Conservation (phyloP, 2,797 vertebrate genomes). For the Sebastes diploproa region DNA sequence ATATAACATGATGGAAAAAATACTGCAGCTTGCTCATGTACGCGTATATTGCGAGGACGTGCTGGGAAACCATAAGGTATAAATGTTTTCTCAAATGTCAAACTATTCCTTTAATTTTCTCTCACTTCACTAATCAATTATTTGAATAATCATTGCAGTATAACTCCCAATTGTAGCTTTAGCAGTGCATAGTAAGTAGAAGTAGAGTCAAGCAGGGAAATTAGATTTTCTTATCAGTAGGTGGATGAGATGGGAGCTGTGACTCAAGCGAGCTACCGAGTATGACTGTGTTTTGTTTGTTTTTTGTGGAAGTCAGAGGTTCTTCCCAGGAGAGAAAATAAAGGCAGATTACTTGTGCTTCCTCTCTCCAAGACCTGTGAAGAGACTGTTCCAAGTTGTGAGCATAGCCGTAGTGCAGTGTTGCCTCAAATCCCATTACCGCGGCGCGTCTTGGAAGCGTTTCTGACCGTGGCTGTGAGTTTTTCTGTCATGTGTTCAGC, state of each 20-base stretch:
- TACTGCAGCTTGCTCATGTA: no score
- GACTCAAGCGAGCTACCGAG: neutral
- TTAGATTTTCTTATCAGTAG: neutral
- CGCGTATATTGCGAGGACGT: no score
- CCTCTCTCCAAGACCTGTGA: constrained; percentile 36
- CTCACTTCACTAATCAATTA: neutral
- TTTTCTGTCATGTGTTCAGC: constrained; percentile 28
- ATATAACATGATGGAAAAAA: no score
- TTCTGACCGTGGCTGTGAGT: constrained; percentile 28
- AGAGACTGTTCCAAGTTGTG: constrained; percentile 49
- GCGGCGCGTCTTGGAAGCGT: constrained; percentile 30
- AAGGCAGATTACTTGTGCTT: constrained; percentile 41
- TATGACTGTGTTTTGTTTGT: constrained; percentile 18
- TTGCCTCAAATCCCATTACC: constrained; percentile 55
- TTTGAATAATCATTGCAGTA: neutral
- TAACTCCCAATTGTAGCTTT: neutral
- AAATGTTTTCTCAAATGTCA: neutral
- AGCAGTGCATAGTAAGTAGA: neutral
- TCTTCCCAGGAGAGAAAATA: constrained; percentile 36
- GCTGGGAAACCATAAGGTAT: neutral
- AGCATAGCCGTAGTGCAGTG: constrained; percentile 31
- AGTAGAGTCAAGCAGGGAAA: neutral
- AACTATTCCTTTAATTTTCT: neutral
- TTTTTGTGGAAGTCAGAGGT: constrained; percentile 4
- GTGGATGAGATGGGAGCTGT: neutral